Evolutionary conservation across 2,797 vertebrate species (phyloP).

Genomic region (Thamnophis elegans): DNA sequence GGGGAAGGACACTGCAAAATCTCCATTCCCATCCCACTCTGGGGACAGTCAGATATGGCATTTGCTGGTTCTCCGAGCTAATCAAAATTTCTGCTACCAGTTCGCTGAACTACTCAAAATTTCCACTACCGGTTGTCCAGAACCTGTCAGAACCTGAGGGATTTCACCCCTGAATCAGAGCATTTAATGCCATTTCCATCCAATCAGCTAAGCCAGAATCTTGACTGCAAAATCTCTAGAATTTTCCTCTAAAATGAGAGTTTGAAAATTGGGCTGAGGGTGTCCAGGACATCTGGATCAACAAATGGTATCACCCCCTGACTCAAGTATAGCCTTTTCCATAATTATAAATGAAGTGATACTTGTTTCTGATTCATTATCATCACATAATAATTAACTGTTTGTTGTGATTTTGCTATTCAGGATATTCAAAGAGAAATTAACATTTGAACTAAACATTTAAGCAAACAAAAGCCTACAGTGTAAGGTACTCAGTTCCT

Average conservation of each 20-base stretch:
- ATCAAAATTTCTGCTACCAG: no score
- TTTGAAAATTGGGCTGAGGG: background rate
- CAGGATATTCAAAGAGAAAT: conserved; percentile 52
- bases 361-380: background rate
- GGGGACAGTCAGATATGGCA: no score
- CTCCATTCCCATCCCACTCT: no score
- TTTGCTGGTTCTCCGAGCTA: no score
- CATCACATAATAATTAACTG: background rate
- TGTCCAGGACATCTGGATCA: background rate
- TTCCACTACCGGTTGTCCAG: no score
- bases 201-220: background rate
- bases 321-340: background rate
- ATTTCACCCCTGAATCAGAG: background rate
- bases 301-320: background rate
- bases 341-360: background rate
- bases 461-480: conserved; percentile 3
- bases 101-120: no score
- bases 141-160: no score
- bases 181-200: background rate
- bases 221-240: background rate
- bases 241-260: background rate
- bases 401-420: background rate
- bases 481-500: background rate
- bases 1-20: no score
- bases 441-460: conserved; percentile 58